These are phyloP conservation scores for Aplysina aerophoba DNA, from an alignment of 37 sponge, comb jelly and placozoan species.

Conservation along the genomic window DNA sequence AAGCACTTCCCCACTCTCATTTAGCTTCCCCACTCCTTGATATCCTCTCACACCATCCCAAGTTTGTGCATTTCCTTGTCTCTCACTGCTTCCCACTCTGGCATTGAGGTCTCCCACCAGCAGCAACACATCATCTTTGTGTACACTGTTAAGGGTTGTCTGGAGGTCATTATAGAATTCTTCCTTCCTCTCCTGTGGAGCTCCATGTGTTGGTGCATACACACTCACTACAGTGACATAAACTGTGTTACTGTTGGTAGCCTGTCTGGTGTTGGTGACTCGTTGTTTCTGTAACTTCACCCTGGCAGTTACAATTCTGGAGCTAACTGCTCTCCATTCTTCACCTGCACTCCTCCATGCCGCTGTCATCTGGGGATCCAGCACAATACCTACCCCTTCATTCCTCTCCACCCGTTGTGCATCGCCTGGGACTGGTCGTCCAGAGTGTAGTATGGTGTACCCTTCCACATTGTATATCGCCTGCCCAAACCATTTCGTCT, in stretches of 20 bases:
- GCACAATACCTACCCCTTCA: constrained; percentile 20
- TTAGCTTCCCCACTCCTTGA: background rate
- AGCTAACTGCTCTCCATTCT: constrained; percentile 34
- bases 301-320: too few relatives aligned
- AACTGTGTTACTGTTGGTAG: background rate
- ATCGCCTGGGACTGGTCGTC: constrained; percentile 21
- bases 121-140: background rate
- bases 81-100: constrained; percentile 4
- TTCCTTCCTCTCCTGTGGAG: background rate
- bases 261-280: background rate
- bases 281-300: background rate
- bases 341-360: constrained; percentile 27
- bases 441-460: constrained; percentile 12
- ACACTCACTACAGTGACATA: constrained; percentile 10
- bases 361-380: background rate
- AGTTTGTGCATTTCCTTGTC: too few relatives aligned
- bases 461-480: constrained; percentile 12
- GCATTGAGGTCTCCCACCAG: constrained; percentile 4
- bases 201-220: constrained; percentile 15
- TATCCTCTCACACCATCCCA: background rate
- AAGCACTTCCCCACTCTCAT: background rate
- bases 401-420: background rate
- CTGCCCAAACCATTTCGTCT: constrained; percentile 46
- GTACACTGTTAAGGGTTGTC: constrained; percentile 17
- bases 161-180: constrained; percentile 18